Percentiles rank a stretch among this genome's conserved stretches.
Conservation (phyloP, 2,797 vertebrate species). For the Mormyrus hasselquistii region DNA sequence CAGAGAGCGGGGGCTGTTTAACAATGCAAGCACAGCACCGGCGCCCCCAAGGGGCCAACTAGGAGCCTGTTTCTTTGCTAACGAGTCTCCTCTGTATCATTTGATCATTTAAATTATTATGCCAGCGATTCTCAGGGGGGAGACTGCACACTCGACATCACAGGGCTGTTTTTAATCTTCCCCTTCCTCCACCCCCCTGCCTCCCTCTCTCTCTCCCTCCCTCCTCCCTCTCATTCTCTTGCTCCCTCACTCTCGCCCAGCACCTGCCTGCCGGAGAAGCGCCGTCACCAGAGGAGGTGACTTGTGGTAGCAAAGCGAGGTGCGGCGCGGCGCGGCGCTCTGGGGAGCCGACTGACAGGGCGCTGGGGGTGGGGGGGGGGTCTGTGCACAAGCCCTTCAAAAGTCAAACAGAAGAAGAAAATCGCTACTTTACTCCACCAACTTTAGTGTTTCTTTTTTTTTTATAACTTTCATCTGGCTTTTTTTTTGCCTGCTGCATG, state of each 20-base stretch:
- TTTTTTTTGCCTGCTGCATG: constrained; percentile 53
- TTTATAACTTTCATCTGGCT: constrained; percentile 59
- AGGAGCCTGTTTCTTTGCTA: constrained; percentile 77
- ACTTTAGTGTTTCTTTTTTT: constrained; percentile 55
- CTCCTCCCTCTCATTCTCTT: constrained; percentile 55
- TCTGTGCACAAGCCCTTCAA: constrained; percentile 51
- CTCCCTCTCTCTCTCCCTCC: constrained; percentile 59
- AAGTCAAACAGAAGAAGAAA: constrained; percentile 66
- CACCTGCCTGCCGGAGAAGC: constrained; percentile 61
- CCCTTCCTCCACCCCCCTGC: constrained; percentile 66
- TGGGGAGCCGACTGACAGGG: constrained; percentile 60
- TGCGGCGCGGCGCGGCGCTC: constrained; percentile 58
- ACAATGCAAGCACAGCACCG: constrained; percentile 71
- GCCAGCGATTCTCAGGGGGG: constrained; percentile 75
- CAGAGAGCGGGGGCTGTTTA: constrained; percentile 75
- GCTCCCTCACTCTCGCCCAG: constrained; percentile 63
- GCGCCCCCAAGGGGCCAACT: constrained; percentile 73
- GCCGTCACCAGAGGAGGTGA: constrained; percentile 66
- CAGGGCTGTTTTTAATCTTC: constrained; percentile 78
- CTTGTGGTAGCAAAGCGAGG: constrained; percentile 66
- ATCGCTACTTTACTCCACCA: constrained; percentile 63
- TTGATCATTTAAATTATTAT: constrained; percentile 86
- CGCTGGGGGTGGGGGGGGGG: constrained; percentile 30
- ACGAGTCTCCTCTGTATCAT: constrained; percentile 82
- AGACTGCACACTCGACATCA: constrained; percentile 72